These are phyloP conservation scores for Bimastos eiseni DNA, from an alignment of 2,888 invertebrate species.

Conservation along the genomic window DNA sequence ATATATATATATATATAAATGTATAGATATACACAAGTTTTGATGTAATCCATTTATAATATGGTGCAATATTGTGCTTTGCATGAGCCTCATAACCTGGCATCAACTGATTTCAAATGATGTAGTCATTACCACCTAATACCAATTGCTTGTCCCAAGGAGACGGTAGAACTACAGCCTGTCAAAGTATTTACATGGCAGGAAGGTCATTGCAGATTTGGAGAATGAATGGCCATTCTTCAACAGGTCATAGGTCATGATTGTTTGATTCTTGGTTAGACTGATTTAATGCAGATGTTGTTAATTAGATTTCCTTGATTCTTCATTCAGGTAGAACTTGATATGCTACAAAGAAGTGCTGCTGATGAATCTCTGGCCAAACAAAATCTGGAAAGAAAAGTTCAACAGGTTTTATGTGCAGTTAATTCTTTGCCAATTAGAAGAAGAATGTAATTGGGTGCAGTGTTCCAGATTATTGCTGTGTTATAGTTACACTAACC, in stretches of 20 bases:
- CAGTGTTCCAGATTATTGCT: not conserved
- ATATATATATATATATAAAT: too few relatives aligned
- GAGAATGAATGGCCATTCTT: too few relatives aligned
- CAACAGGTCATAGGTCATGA: too few relatives aligned
- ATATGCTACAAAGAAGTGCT: conserved; percentile 53
- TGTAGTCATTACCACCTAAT: not conserved
- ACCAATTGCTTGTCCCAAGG: not conserved
- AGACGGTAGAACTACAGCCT: not conserved
- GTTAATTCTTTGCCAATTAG: not conserved
- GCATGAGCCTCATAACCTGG: not conserved
- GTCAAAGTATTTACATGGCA: not conserved
- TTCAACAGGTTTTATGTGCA: conserved; percentile 17
- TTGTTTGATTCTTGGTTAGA: too few relatives aligned
- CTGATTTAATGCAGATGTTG: not conserved
- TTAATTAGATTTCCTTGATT: not conserved
- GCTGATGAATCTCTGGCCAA: conserved; percentile 53
- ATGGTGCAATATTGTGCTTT: not conserved
- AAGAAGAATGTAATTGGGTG: not conserved
- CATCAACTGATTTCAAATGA: not conserved
- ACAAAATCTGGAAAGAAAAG: conserved; percentile 47
- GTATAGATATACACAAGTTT: too few relatives aligned
- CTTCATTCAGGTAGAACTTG: conserved; percentile 53
- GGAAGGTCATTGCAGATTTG: not conserved
- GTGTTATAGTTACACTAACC: not conserved
- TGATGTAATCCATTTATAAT: not conserved